phyloP scores from a whole-genome alignment of 2,888 invertebrate species.

The Escarpia spicata region DNA sequence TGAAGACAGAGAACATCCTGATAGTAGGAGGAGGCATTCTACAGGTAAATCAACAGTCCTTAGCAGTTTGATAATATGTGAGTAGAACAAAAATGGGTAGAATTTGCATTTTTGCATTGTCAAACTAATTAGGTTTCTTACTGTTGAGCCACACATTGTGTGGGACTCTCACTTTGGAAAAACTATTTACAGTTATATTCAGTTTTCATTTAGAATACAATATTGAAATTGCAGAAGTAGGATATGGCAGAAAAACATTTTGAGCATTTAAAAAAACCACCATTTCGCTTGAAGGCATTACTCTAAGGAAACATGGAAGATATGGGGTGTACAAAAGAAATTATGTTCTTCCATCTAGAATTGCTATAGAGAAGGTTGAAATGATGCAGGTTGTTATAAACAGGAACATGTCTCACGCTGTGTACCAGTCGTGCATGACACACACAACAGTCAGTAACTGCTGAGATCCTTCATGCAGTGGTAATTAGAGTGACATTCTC shows the following conservation, averaged over 20 bases:
- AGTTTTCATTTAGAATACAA: too few species aligned
- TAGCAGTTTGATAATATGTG: not conserved
- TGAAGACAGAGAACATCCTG: slow-evolving; percentile 59
- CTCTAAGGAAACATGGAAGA: not conserved
- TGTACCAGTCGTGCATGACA: not conserved
- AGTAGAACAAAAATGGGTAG: not conserved
- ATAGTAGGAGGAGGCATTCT: slow-evolving; percentile 59
- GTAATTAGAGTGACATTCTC: not conserved
- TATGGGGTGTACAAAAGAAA: not conserved
- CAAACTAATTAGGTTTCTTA: not conserved
- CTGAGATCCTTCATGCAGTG: not conserved
- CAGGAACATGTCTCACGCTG: not conserved
- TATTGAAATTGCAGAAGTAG: too few species aligned
- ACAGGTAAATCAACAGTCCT: slow-evolving; percentile 47
- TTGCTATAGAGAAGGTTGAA: not conserved
- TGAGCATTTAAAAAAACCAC: too few species aligned
- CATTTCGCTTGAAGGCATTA: not conserved
- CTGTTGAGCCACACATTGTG: too few species aligned
- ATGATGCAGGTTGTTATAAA: not conserved
- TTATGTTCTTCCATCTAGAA: not conserved
- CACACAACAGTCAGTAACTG: not conserved
- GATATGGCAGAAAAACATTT: too few species aligned
- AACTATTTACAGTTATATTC: too few species aligned
- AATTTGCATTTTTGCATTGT: not conserved
- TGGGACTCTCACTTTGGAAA: too few species aligned